phyloP scores from a whole-genome alignment of 1,140 invertebrate genomes.

The Hylaeus volcanicus region DNA sequence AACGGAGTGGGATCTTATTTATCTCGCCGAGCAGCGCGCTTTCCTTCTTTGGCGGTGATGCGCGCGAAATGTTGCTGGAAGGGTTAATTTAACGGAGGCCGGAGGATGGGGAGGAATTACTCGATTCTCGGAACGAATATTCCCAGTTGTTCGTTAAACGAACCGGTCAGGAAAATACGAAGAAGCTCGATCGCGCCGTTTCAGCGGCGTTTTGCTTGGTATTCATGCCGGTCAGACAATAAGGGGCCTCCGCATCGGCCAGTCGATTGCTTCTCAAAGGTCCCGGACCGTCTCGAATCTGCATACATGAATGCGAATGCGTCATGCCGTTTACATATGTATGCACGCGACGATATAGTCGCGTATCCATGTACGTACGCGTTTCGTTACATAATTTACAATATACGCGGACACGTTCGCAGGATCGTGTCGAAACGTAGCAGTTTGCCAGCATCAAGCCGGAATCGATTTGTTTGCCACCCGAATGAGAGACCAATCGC shows the following conservation, averaged over 20 bases:
- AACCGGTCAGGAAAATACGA: slow-evolving; percentile 10
- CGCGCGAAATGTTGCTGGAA: neutral
- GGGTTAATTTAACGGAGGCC: neutral
- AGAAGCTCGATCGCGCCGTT: neutral
- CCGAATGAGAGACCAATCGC: neutral
- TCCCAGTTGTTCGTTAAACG: neutral
- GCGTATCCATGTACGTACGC: slow-evolving; percentile 25
- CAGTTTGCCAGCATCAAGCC: neutral
- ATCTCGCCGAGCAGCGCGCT: no score
- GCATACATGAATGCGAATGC: slow-evolving; percentile 64
- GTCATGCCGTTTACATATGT: slow-evolving; percentile 61
- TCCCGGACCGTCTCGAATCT: slow-evolving; percentile 56
- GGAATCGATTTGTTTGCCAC: slow-evolving; percentile 29
- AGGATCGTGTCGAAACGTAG: neutral
- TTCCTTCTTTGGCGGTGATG: no score
- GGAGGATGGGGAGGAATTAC: neutral
- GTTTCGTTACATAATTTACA: slow-evolving; percentile 54
- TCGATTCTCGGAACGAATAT: neutral
- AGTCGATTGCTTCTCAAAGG: slow-evolving; percentile 57
- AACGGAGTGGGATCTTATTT: no score
- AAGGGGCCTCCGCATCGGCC: slow-evolving; percentile 21
- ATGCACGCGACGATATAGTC: slow-evolving; percentile 34
- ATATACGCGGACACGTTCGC: neutral
- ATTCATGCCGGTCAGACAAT: slow-evolving; percentile 30
- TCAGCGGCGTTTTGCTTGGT: slow-evolving; percentile 19